Evolutionary conservation across 2,797 vertebrate species (phyloP).

Genomic region (Fratercula arctica): DNA sequence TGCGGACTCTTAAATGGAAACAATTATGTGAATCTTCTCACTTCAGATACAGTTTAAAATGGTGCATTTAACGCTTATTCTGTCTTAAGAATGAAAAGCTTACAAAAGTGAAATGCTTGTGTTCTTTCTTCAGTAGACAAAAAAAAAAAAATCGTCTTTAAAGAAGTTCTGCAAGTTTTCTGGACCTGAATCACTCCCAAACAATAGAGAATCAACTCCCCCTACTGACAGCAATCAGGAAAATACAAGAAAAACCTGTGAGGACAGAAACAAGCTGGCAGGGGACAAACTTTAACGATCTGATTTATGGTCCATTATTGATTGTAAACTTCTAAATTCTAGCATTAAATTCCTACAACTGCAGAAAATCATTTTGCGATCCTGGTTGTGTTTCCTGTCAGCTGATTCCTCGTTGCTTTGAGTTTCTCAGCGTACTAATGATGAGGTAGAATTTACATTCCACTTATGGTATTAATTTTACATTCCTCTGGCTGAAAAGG

Average conservation of each 20-base stretch:
- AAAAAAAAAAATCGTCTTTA: background rate
- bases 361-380: constrained; percentile 74
- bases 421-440: constrained; percentile 81
- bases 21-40: background rate
- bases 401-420: constrained; percentile 80
- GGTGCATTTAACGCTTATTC: background rate
- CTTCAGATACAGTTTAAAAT: background rate
- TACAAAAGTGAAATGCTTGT: background rate
- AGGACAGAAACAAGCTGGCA: constrained; percentile 69
- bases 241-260: constrained; percentile 75
- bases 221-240: constrained; percentile 88
- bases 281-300: constrained; percentile 75
- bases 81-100: background rate
- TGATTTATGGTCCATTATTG: constrained; percentile 80
- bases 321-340: constrained; percentile 80
- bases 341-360: constrained; percentile 77
- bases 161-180: constrained; percentile 7
- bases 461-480: constrained; percentile 86
- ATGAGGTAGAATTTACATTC: constrained; percentile 84
- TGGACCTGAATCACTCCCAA: constrained; percentile 50
- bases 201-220: constrained; percentile 97
- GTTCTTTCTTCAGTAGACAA: background rate
- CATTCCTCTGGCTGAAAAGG: constrained; percentile 82
- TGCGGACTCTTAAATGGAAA: background rate
- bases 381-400: constrained; percentile 80